Percentiles rank a stretch among this genome's conserved stretches.
These are phyloP conservation scores for Acanthisitta chloris DNA, from an alignment of 2,113 vertebrate genomes.

Conservation along the genomic window DNA sequence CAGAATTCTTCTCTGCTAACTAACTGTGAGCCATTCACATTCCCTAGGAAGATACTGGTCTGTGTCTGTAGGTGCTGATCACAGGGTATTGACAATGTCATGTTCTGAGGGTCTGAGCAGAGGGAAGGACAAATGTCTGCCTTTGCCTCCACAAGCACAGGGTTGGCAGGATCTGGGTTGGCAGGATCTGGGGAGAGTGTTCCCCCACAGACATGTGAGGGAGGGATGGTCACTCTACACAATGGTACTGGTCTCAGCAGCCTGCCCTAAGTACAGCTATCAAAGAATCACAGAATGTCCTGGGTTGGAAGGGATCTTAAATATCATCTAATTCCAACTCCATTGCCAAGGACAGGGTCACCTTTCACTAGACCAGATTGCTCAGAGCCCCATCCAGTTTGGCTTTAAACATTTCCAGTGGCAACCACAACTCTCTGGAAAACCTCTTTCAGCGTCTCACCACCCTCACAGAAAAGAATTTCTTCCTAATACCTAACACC, in stretches of 20 bases:
- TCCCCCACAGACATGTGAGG: accelerated
- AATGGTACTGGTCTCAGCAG: background rate
- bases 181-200: no score
- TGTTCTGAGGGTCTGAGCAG: no score
- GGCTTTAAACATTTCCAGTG: background rate
- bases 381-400: background rate
- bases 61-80: background rate
- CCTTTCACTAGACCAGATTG: background rate
- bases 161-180: background rate
- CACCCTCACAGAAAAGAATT: background rate
- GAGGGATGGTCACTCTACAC: background rate
- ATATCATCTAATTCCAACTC: background rate
- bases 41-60: background rate
- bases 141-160: background rate
- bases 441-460: background rate
- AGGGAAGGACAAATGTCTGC: background rate
- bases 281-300: background rate
- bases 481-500: no score
- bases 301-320: background rate
- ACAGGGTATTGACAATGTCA: background rate
- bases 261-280: background rate
- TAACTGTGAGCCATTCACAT: background rate
- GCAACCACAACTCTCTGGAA: background rate
- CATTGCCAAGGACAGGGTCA: background rate
- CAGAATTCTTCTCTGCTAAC: background rate